phyloP scores from a whole-genome alignment of 2,888 invertebrate genomes.

The Stictocephala bisonia region DNA sequence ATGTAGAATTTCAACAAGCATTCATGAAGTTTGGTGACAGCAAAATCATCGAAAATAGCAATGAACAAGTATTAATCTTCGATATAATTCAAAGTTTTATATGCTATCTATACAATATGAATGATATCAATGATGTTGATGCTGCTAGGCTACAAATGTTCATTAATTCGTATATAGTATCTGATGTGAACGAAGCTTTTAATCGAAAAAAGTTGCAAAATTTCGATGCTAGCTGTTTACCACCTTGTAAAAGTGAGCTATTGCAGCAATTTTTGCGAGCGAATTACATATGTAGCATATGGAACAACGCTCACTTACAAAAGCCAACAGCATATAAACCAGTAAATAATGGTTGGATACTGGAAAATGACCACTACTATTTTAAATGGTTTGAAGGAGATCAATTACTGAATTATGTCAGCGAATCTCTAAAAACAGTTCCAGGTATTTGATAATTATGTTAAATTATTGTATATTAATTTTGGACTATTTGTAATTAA shows the following conservation, averaged over 20 bases:
- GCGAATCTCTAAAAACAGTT: no score
- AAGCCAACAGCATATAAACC: neutral
- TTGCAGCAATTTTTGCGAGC: neutral
- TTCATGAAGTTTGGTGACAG: neutral
- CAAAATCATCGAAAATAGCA: neutral
- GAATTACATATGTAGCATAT: neutral
- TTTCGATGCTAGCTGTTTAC: neutral
- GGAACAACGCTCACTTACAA: neutral
- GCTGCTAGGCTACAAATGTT: neutral
- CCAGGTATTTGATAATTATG: no score
- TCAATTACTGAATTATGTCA: neutral
- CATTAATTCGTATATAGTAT: neutral
- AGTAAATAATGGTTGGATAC: neutral
- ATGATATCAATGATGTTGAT: neutral
- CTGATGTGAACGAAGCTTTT: no score
- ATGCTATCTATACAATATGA: neutral
- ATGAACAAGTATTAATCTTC: neutral
- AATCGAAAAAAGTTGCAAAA: neutral
- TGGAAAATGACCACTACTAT: neutral
- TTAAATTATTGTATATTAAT: no score
- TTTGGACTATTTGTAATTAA: no score
- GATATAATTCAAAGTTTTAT: neutral
- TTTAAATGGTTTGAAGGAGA: slow-evolving; percentile 1
- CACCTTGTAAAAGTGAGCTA: slow-evolving; percentile 2
- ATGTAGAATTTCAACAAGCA: slow-evolving; percentile 7